Conservation (phyloP, 2,113 vertebrate species). For the Tragelaphus scriptus region DNA sequence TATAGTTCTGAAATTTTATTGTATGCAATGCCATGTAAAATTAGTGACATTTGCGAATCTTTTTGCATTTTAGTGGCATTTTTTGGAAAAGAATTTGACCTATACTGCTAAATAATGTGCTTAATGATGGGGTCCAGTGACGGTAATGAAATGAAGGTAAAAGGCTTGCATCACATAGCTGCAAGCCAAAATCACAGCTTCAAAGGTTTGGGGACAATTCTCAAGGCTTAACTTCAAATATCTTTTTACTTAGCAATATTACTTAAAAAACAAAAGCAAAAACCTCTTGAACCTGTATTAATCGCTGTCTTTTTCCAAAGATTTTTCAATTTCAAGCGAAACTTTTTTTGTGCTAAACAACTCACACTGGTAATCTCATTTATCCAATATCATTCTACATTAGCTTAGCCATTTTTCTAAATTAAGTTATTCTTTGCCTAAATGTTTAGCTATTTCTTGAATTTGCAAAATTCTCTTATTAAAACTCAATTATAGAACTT, state of each 20-base stretch:
- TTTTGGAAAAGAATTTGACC: slow-evolving; percentile 34
- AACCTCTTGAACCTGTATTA: background rate
- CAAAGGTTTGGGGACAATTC: background rate
- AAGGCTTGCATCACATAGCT: background rate
- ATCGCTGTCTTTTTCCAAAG: background rate
- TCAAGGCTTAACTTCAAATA: background rate
- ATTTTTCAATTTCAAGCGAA: slow-evolving; percentile 22
- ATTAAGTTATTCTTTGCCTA: background rate
- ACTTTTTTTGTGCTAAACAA: background rate
- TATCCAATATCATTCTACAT: background rate
- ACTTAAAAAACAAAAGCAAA: background rate
- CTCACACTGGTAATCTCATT: background rate
- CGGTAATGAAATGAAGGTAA: background rate
- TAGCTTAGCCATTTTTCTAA: background rate
- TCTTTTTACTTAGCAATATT: slow-evolving; percentile 31
- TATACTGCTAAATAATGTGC: background rate
- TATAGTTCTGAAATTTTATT: slow-evolving; percentile 25
- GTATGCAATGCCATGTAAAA: background rate
- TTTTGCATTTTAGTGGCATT: slow-evolving; percentile 18
- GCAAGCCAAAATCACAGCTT: background rate
- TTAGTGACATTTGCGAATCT: background rate
- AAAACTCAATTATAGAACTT: background rate
- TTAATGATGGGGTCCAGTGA: background rate
- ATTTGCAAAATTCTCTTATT: background rate
- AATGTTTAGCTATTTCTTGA: background rate